These are phyloP conservation scores for Phoenicopterus ruber DNA, from an alignment of 2,113 vertebrate genomes.

Conservation along the genomic window DNA sequence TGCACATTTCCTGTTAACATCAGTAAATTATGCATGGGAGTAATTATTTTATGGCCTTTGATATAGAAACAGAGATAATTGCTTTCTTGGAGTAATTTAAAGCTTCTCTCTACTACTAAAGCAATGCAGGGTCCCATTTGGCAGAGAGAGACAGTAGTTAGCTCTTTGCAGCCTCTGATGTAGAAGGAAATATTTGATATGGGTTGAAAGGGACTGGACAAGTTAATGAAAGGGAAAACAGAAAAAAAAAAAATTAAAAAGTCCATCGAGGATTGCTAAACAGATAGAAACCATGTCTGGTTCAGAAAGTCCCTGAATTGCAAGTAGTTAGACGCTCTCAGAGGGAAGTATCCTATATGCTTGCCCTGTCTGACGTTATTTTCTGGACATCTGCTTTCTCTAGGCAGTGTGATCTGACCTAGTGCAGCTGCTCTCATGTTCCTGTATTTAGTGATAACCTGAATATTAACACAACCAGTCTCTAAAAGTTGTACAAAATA, in stretches of 20 bases:
- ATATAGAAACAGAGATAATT: not conserved
- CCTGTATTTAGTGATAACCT: not conserved
- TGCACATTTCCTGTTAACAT: not conserved
- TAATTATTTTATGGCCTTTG: not conserved
- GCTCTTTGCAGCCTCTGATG: not conserved
- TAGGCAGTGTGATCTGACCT: not conserved
- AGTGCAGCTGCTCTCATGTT: not conserved
- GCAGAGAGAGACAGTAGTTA: not conserved
- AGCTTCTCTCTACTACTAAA: not conserved
- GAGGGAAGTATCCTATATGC: not conserved
- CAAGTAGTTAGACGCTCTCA: not conserved
- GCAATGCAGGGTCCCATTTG: not conserved
- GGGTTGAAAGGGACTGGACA: not conserved
- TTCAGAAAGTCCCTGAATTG: not conserved
- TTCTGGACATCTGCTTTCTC: not conserved
- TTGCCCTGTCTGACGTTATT: not conserved
- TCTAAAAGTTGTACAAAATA: not conserved
- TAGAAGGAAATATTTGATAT: not conserved
- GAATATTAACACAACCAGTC: not conserved
- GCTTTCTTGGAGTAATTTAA: not conserved
- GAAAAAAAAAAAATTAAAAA: rapidly evolving
- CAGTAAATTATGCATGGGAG: not conserved
- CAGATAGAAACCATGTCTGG: not conserved
- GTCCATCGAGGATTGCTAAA: not conserved
- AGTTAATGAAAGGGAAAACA: not conserved